A percentile compares a stretch with the other conserved stretches of the same genome.
Evolutionary conservation across 2,888 invertebrate species (phyloP).

Genomic region (Agriopis marginaria): DNA sequence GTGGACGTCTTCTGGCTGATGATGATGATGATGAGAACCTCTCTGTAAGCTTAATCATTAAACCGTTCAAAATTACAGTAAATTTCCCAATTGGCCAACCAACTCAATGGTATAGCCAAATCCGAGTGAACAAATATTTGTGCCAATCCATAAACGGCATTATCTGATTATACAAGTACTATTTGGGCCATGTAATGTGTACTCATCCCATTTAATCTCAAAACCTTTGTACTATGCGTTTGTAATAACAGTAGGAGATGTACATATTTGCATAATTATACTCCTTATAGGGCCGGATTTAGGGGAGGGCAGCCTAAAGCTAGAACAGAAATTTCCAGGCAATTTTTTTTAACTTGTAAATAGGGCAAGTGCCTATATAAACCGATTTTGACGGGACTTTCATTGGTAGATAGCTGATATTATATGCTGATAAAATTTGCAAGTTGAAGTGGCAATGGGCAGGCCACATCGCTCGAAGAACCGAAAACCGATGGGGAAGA

Average conservation of each 20-base stretch:
- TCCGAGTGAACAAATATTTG: conserved; percentile 28
- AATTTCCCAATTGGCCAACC: conserved; percentile 13
- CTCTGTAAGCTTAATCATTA: background rate
- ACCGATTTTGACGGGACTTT: too few species aligned
- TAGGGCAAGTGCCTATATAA: too few species aligned
- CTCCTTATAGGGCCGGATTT: background rate
- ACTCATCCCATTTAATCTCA: conserved; percentile 33
- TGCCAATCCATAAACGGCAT: conserved; percentile 20
- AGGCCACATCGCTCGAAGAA: too few species aligned
- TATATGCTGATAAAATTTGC: too few species aligned
- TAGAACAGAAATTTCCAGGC: too few species aligned
- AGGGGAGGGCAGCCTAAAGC: too few species aligned
- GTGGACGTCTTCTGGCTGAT: too few species aligned
- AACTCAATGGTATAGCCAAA: conserved; percentile 10
- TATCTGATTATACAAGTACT: conserved; percentile 32
- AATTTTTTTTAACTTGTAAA: too few species aligned
- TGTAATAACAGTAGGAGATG: background rate
- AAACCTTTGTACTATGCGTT: background rate
- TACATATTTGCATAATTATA: background rate
- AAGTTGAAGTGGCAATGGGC: too few species aligned
- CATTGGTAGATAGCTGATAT: too few species aligned
- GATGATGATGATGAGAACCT: too few species aligned
- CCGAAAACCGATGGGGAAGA: too few species aligned
- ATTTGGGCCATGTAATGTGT: conserved; percentile 30
- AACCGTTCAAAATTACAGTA: conserved; percentile 2